Conservation (phyloP, 2,113 vertebrate species). For the Tachysurus fulvidraco region DNA sequence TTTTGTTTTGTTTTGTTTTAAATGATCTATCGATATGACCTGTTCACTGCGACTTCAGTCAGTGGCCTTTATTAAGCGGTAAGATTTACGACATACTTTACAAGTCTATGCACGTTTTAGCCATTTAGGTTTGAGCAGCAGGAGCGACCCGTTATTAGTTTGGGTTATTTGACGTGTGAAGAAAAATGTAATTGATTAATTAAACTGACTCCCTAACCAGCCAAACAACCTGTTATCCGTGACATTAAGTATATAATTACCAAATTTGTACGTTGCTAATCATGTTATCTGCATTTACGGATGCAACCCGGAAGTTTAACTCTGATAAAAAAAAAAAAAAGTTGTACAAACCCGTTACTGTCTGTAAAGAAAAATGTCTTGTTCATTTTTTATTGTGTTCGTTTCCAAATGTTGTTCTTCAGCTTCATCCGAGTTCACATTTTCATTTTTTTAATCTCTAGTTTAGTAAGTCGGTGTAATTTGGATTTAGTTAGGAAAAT, state of each 20-base stretch:
- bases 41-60: slow-evolving; percentile 1
- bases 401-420: background rate
- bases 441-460: background rate
- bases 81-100: background rate
- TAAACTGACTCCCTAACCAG: background rate
- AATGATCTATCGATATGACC: background rate
- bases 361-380: background rate
- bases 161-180: background rate
- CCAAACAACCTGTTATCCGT: background rate
- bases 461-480: background rate
- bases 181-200: background rate
- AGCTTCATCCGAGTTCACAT: background rate
- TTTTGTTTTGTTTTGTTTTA: background rate
- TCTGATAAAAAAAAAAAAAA: too few species aligned
- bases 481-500: background rate
- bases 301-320: background rate
- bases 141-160: background rate
- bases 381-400: background rate
- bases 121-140: background rate
- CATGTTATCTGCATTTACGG: background rate
- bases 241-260: too few species aligned
- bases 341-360: background rate
- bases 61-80: slow-evolving; percentile 15
- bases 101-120: background rate
- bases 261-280: background rate